phyloP scores from a whole-genome alignment of 2,888 invertebrate genomes.

The Neria commutata region DNA sequence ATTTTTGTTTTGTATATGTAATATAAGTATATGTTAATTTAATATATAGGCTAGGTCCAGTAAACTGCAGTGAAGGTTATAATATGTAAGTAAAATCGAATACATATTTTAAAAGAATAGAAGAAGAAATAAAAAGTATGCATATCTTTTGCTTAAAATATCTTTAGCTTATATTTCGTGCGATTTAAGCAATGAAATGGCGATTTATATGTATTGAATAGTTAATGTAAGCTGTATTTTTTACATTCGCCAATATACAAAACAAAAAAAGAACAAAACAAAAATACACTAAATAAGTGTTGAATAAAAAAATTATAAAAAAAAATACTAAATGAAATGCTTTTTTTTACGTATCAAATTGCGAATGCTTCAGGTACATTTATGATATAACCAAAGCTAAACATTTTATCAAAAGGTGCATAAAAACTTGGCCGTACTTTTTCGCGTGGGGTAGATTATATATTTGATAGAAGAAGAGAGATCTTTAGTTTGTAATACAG shows the following conservation, averaged over 20 bases:
- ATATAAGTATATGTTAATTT: too few relatives aligned
- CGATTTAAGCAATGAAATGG: neutral
- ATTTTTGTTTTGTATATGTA: too few relatives aligned
- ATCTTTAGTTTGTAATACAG: too few relatives aligned
- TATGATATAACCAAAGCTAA: too few relatives aligned
- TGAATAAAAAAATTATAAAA: constrained; percentile 26
- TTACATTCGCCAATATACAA: constrained; percentile 40
- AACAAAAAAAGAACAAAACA: constrained; percentile 14
- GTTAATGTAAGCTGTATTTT: constrained; percentile 37
- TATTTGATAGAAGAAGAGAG: too few relatives aligned
- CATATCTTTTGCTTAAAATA: constrained; percentile 14
- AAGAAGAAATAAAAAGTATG: constrained; percentile 15
- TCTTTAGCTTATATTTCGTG: neutral
- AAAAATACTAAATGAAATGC: constrained; percentile 2
- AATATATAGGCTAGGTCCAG: too few relatives aligned
- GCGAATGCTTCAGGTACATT: too few relatives aligned
- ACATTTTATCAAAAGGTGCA: neutral
- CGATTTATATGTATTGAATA: too few relatives aligned
- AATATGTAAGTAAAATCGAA: constrained; percentile 19
- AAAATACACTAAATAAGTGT: constrained; percentile 31
- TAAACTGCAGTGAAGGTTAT: too few relatives aligned
- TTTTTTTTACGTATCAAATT: too few relatives aligned
- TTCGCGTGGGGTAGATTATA: too few relatives aligned
- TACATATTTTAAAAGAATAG: constrained; percentile 20
- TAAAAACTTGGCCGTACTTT: neutral